Percentiles rank a stretch among this genome's conserved stretches.
These are phyloP conservation scores for Matsumyia berberina DNA, from an alignment of 2,888 invertebrate genomes.

Conservation along the genomic window DNA sequence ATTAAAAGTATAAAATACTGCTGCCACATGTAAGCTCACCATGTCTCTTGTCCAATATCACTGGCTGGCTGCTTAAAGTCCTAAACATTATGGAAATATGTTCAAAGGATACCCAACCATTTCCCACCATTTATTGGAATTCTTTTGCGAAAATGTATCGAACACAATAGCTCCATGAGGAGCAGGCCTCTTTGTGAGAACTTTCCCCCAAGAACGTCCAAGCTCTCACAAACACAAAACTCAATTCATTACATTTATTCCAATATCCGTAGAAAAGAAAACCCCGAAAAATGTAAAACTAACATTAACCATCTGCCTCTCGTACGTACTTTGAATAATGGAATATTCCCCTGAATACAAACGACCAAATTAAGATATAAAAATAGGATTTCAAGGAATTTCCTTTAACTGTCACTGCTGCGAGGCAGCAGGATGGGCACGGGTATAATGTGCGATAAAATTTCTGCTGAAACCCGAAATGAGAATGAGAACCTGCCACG, in stretches of 20 bases:
- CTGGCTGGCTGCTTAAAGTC: not conserved
- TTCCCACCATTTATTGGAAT: slow-evolving; percentile 2
- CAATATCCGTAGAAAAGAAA: not conserved
- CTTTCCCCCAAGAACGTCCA: not conserved
- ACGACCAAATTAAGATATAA: slow-evolving; percentile 47
- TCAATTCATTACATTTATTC: slow-evolving; percentile 26
- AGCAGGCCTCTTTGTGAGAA: not conserved
- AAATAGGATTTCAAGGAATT: slow-evolving; percentile 12
- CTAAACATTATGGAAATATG: not conserved
- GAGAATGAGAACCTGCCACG: slow-evolving; percentile 12
- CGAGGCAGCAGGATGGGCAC: not conserved
- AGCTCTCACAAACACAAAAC: slow-evolving; percentile 4
- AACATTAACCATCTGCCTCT: slow-evolving; percentile 53
- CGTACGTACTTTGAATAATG: slow-evolving; percentile 21
- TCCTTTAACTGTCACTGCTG: not conserved
- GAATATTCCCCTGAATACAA: slow-evolving; percentile 46
- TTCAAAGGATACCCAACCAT: not conserved
- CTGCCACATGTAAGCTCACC: no score
- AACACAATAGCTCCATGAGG: not conserved
- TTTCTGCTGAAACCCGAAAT: not conserved
- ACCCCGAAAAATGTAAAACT: slow-evolving; percentile 30
- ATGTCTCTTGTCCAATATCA: no score
- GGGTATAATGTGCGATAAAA: slow-evolving; percentile 31
- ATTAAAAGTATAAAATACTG: no score
- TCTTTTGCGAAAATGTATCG: not conserved